Conservation (phyloP, 2,888 invertebrate genomes). For the Atethmia centrago region DNA sequence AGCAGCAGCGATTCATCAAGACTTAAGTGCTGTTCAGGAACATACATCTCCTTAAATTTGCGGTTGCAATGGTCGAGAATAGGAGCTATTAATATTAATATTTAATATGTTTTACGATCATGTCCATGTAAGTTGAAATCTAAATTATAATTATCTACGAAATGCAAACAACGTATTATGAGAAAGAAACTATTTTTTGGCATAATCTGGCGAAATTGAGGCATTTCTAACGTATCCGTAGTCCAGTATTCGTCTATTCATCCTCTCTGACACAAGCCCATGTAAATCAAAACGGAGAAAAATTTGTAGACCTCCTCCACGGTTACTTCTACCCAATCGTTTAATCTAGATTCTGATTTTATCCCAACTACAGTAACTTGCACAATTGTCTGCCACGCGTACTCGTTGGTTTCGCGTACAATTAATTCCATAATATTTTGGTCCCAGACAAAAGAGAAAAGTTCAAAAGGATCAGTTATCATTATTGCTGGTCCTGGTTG, state of each 20-base stretch:
- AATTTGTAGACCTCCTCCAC: constrained; percentile 32
- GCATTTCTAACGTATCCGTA: constrained; percentile 41
- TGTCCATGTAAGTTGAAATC: constrained; percentile 21
- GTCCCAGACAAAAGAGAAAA: constrained; percentile 38
- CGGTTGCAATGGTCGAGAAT: constrained; percentile 40
- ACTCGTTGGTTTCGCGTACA: constrained; percentile 35
- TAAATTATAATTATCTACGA: constrained; percentile 32
- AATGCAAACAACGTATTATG: constrained; percentile 44
- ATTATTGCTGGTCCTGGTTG: constrained; percentile 9
- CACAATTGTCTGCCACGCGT: constrained; percentile 19
- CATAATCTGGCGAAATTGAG: constrained; percentile 43
- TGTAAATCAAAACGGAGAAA: constrained; percentile 29
- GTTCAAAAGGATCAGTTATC: constrained; percentile 27
- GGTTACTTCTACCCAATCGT: constrained; percentile 28
- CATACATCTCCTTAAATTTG: constrained; percentile 32
- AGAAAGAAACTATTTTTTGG: constrained; percentile 36
- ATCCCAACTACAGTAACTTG: constrained; percentile 14
- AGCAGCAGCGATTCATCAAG: constrained; percentile 57
- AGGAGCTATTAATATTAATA: no score
- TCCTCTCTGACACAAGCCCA: constrained; percentile 34
- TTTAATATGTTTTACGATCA: constrained; percentile 36
- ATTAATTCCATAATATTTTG: constrained; percentile 27
- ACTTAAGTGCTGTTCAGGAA: constrained; percentile 21
- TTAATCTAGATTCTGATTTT: constrained; percentile 24
- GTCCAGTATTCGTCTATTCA: constrained; percentile 48